Conservation (phyloP, 1,140 invertebrate species). For the Caligus rogercresseyi region DNA sequence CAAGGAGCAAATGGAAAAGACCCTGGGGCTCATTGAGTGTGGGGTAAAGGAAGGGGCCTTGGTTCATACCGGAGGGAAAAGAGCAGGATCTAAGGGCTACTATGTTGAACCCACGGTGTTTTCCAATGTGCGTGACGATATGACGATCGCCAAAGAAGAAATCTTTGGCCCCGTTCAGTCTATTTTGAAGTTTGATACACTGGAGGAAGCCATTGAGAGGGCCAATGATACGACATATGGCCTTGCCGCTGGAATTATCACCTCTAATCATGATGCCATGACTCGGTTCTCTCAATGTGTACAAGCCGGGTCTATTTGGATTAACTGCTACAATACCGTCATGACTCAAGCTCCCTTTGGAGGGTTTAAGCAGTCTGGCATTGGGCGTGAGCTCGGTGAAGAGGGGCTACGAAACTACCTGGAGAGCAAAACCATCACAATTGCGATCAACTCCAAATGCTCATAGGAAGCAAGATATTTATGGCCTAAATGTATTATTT, state of each 20-base stretch:
- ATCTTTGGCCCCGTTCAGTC: conserved; percentile 25
- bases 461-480: conserved; percentile 3
- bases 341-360: conserved; percentile 61
- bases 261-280: conserved; percentile 65
- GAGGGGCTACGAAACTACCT: conserved; percentile 54
- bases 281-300: conserved; percentile 53
- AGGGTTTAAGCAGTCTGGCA: conserved; percentile 67
- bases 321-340: conserved; percentile 63
- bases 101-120: conserved; percentile 81
- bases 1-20: conserved; percentile 52
- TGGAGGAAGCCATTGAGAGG: conserved; percentile 73
- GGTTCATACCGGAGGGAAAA: conserved; percentile 49
- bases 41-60: conserved; percentile 64
- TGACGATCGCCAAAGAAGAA: conserved; percentile 70
- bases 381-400: conserved; percentile 37
- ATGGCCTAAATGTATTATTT: too few relatives aligned
- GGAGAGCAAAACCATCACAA: conserved; percentile 52
- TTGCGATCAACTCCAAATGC: conserved; percentile 24
- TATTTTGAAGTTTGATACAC: conserved; percentile 43
- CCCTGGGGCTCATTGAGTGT: conserved; percentile 50
- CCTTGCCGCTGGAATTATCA: conserved; percentile 66
- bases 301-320: conserved; percentile 70
- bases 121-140: conserved; percentile 58
- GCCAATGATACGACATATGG: conserved; percentile 76
- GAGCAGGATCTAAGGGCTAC: conserved; percentile 50